A percentile compares a stretch with the other conserved stretches of the same genome.
phyloP scores from a whole-genome alignment of 30 jellyfish, hydroid and myxozoan species.

The Turritopsis dohrnii region DNA sequence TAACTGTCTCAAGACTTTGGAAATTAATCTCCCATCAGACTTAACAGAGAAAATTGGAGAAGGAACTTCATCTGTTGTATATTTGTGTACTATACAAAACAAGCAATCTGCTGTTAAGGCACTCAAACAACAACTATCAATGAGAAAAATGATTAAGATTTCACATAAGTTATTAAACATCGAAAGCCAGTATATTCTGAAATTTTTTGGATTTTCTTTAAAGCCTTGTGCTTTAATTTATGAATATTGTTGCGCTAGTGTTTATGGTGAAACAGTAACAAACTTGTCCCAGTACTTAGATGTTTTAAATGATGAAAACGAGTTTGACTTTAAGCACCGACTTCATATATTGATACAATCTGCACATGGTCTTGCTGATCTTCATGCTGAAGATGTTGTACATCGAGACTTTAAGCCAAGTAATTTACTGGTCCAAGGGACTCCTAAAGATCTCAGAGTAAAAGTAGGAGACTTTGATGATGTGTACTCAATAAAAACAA shows the following conservation, averaged over 20 bases:
- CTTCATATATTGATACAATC: constrained; percentile 1
- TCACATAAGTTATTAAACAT: too few relatives aligned
- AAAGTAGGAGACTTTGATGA: constrained; percentile 25
- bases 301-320: neutral
- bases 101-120: too few relatives aligned
- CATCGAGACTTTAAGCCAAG: constrained; percentile 18
- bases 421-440: constrained; percentile 1
- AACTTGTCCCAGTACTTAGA: neutral
- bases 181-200: too few relatives aligned
- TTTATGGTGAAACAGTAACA: neutral
- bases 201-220: too few relatives aligned
- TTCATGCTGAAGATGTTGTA: neutral
- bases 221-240: too few relatives aligned
- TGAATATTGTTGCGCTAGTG: neutral
- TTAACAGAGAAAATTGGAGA: too few relatives aligned
- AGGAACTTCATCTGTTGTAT: too few relatives aligned
- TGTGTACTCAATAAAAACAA: neutral
- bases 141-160: too few relatives aligned
- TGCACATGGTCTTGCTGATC: constrained; percentile 4
- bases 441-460: neutral
- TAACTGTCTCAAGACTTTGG: too few relatives aligned
- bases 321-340: neutral
- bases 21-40: too few relatives aligned
- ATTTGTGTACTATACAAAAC: too few relatives aligned
- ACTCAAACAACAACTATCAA: too few relatives aligned